These are phyloP conservation scores for Sminthopsis crassicaudata DNA, from an alignment of 2,113 vertebrate genomes.

Conservation along the genomic window DNA sequence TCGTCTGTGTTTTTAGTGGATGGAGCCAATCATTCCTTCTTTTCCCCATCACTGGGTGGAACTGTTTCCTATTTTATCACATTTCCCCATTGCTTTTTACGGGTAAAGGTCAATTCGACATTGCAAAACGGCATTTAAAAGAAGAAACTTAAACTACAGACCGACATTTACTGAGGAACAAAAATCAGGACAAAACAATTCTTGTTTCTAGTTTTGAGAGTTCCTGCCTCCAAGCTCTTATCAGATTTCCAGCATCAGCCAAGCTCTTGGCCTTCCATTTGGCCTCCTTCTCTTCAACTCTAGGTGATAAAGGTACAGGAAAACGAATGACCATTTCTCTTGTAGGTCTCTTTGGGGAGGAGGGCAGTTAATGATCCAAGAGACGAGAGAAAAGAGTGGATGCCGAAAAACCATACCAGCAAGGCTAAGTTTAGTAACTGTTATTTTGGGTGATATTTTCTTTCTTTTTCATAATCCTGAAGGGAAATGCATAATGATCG, in stretches of 20 bases:
- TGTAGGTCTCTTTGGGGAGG: not conserved
- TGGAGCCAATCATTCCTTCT: slow-evolving; percentile 62
- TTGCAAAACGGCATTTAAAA: slow-evolving; percentile 79
- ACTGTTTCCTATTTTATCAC: slow-evolving; percentile 53
- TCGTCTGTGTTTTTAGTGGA: slow-evolving; percentile 16
- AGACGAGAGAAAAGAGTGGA: not conserved
- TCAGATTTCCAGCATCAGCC: slow-evolving; percentile 76
- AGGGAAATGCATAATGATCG: slow-evolving; percentile 37
- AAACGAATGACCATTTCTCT: slow-evolving; percentile 57
- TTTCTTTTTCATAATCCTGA: slow-evolving; percentile 54
- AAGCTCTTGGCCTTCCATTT: slow-evolving; percentile 66
- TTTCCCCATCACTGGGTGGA: slow-evolving; percentile 51
- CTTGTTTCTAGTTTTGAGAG: slow-evolving; percentile 77
- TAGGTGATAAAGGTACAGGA: slow-evolving; percentile 70
- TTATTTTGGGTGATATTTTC: slow-evolving; percentile 37
- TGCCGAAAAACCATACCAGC: not conserved
- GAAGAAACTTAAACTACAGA: slow-evolving; percentile 81
- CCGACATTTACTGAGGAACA: slow-evolving; percentile 79
- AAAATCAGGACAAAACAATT: slow-evolving; percentile 80
- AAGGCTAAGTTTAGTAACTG: slow-evolving; percentile 59
- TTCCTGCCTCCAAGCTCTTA: slow-evolving; percentile 77
- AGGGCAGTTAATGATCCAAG: not conserved
- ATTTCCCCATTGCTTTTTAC: slow-evolving; percentile 74
- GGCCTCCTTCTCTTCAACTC: slow-evolving; percentile 68
- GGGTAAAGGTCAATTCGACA: slow-evolving; percentile 73